Conservation (phyloP, 2,888 invertebrate genomes). For the Trachelus iudaicus region DNA sequence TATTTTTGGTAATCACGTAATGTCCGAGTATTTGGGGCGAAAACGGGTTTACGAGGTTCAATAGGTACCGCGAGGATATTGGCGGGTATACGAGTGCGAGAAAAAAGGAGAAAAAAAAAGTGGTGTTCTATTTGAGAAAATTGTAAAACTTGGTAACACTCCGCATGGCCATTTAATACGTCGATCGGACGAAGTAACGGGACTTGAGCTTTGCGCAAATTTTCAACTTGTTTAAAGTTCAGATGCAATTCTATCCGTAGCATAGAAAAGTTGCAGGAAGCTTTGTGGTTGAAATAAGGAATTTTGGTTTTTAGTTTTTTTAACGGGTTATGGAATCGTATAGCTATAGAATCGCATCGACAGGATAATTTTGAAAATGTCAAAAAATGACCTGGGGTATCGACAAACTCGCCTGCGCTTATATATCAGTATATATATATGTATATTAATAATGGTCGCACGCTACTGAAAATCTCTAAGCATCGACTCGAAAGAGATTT, state of each 20-base stretch:
- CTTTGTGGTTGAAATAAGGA: neutral
- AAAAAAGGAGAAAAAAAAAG: neutral
- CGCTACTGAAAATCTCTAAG: neutral
- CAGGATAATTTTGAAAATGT: neutral
- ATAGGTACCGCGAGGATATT: neutral
- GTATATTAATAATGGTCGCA: neutral
- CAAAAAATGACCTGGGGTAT: neutral
- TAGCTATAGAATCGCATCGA: neutral
- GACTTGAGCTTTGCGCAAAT: constrained; percentile 30
- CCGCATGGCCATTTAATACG: neutral
- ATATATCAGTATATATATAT: neutral
- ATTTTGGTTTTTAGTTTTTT: neutral
- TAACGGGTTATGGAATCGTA: neutral
- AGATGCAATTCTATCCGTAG: constrained; percentile 38
- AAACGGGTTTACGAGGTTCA: neutral
- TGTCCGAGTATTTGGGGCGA: neutral
- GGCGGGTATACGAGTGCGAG: neutral
- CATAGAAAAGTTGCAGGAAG: constrained; percentile 19
- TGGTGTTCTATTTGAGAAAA: constrained; percentile 12
- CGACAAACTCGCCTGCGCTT: neutral
- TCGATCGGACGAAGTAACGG: constrained; percentile 31
- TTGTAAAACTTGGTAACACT: constrained; percentile 33
- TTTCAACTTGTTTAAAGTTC: constrained; percentile 45
- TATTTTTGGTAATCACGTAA: neutral
- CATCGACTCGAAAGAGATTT: neutral